These are phyloP conservation scores for Pinna nobilis DNA, from an alignment of 1,140 invertebrate species.

Conservation along the genomic window DNA sequence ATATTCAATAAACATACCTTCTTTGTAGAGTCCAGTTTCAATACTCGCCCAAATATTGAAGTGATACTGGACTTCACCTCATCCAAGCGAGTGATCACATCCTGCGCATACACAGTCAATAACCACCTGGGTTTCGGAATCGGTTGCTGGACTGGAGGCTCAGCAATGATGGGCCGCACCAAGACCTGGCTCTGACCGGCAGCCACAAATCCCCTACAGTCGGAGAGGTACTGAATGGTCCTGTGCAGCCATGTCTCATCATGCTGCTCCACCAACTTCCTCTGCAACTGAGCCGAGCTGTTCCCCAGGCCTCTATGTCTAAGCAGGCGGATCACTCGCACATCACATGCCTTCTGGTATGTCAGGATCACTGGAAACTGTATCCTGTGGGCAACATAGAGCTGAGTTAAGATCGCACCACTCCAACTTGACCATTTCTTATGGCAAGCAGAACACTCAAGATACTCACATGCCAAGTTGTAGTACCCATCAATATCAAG, in stretches of 20 bases:
- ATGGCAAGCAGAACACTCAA: neutral
- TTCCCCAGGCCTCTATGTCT: constrained; percentile 5
- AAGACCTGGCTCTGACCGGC: constrained; percentile 5
- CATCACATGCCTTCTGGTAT: neutral
- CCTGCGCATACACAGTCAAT: constrained; percentile 5
- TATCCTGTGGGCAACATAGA: neutral
- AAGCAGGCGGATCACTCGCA: neutral
- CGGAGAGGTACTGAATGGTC: neutral
- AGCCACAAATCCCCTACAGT: constrained; percentile 12
- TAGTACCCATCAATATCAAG: neutral
- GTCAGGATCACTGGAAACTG: constrained; percentile 13
- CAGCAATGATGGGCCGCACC: constrained; percentile 40
- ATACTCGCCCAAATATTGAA: constrained; percentile 42
- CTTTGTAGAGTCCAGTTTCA: constrained; percentile 55
- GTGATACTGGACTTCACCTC: constrained; percentile 43
- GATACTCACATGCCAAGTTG: neutral
- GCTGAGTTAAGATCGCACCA: neutral
- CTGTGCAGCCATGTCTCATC: neutral
- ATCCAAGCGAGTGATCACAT: constrained; percentile 25
- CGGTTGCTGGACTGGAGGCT: neutral
- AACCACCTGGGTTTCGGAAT: constrained; percentile 6
- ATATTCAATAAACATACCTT: no score
- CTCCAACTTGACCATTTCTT: constrained; percentile 5
- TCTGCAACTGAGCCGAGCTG: neutral
- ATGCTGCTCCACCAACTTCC: constrained; percentile 12